Evolutionary conservation across 1,140 invertebrate species (phyloP), one percentile per base, ranked within the genome.

Genomic region (Tetraneura akinire): DNA sequence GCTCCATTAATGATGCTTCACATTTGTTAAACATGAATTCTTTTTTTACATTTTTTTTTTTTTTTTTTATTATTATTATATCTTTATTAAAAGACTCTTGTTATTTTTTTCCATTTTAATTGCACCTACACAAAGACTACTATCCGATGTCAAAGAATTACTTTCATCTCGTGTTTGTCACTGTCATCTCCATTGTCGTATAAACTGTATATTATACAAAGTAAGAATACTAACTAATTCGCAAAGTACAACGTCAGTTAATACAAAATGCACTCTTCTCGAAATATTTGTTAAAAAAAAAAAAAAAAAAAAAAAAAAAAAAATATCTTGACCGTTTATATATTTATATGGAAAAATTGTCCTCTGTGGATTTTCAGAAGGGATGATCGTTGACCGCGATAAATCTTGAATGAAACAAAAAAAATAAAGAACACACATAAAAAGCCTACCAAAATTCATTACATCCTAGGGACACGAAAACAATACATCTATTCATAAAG

Each of bases 71-170:
- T n/a, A 68, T n/a, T n/a, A n/a, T n/a, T n/a, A n/a, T n/a, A n/a
- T n/a, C n/a, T 21, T 8, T 14, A 23, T 45, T n/a, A 68, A 68
- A 47, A 68, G 23, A 45, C 10, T 9, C 42, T n/a, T 68, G 37
- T 45, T 68, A 68, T 68, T 47, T 68, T 37, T 37, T 68, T 45
- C 21, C 45, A 11, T 68, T 68, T 68, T 68, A 68, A 68, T 68
- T 68, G 37, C 21, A 68, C 37, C 14, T 68, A n/a, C 21, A 6
- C 21, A 6, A 68, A n/a, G 21, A 42, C 42, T 66, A 42, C n/a
- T n/a, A 18, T 66, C 14, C 62, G 13, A 8, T n/a, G 13, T 16
- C 37, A 18, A 37, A 68, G 21, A 32, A 14, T 68, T 68, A 45
- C 13, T 47, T 21, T 37, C 4, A 21, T 45, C 18, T 11, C 42